Conservation (phyloP, 2,113 vertebrate species). For the Anolis sagrei region DNA sequence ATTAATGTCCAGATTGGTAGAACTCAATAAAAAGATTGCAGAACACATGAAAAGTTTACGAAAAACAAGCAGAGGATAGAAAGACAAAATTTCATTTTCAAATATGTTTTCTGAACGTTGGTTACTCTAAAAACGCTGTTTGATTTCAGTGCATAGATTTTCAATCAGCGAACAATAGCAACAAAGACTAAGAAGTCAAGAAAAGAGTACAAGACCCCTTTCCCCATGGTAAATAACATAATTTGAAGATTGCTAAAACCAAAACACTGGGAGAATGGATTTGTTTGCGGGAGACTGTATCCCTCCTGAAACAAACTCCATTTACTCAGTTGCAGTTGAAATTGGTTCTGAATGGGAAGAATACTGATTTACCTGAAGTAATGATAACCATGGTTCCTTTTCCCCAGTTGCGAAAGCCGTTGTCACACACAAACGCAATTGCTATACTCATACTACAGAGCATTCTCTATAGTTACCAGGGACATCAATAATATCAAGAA, state of each 20-base stretch:
- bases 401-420: conserved; percentile 45
- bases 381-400: conserved; percentile 56
- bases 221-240: background rate
- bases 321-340: background rate
- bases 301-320: background rate
- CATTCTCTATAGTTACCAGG: background rate
- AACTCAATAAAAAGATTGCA: background rate
- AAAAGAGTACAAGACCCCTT: background rate
- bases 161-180: background rate
- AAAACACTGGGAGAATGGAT: background rate
- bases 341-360: background rate
- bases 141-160: background rate
- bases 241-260: background rate
- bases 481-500: background rate
- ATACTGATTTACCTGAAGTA: conserved; percentile 33
- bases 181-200: background rate
- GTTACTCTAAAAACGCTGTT: background rate
- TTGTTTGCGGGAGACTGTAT: background rate
- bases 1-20: background rate
- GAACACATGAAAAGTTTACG: background rate
- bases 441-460: background rate
- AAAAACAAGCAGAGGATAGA: background rate
- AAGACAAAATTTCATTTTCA: background rate
- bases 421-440: background rate
- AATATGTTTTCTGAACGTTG: background rate